These are phyloP conservation scores for Lordiphosa mommai DNA, from an alignment of 1,140 invertebrate species.

Conservation along the genomic window DNA sequence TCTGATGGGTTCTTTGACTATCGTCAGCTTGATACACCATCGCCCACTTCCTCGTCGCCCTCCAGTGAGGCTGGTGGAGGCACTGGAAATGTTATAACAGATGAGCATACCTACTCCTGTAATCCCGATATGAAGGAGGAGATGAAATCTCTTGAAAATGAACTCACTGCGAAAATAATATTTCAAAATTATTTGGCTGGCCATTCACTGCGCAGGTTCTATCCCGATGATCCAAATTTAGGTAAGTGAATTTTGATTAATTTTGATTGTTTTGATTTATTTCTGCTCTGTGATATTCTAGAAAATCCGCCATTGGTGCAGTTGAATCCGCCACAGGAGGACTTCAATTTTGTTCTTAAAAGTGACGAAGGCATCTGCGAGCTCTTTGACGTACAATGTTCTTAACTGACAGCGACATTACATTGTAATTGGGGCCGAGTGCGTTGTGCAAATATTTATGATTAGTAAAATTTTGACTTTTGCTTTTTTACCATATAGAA, in stretches of 20 bases:
- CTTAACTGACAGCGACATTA: slow-evolving; percentile 21
- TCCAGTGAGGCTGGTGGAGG: slow-evolving; percentile 42
- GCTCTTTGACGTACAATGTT: slow-evolving; percentile 73
- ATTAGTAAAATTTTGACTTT: slow-evolving; percentile 71
- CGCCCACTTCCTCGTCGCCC: slow-evolving; percentile 54
- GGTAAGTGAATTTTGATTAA: slow-evolving; percentile 40
- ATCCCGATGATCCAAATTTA: slow-evolving; percentile 74
- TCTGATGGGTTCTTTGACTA: slow-evolving; percentile 43
- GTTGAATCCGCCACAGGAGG: slow-evolving; percentile 70
- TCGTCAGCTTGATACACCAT: slow-evolving; percentile 55
- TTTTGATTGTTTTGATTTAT: too few relatives aligned
- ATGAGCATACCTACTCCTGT: slow-evolving; percentile 74
- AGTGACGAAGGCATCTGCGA: slow-evolving; percentile 75
- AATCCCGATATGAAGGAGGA: slow-evolving; percentile 71
- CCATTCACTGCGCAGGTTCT: slow-evolving; percentile 67
- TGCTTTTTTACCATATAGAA: slow-evolving; percentile 70
- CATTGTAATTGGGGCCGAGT: slow-evolving; percentile 55
- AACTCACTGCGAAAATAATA: slow-evolving; percentile 70
- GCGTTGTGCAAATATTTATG: slow-evolving; percentile 74
- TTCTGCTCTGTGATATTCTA: slow-evolving; percentile 33
- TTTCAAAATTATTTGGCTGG: slow-evolving; percentile 66
- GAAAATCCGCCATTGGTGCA: slow-evolving; percentile 74
- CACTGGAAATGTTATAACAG: slow-evolving; percentile 63
- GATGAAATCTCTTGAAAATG: slow-evolving; percentile 62
- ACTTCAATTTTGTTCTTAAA: slow-evolving; percentile 72